Percentiles rank a stretch among this genome's conserved stretches.
phyloP scores from a whole-genome alignment of 2,888 invertebrate genomes.

The Aporophyla lueneburgensis region DNA sequence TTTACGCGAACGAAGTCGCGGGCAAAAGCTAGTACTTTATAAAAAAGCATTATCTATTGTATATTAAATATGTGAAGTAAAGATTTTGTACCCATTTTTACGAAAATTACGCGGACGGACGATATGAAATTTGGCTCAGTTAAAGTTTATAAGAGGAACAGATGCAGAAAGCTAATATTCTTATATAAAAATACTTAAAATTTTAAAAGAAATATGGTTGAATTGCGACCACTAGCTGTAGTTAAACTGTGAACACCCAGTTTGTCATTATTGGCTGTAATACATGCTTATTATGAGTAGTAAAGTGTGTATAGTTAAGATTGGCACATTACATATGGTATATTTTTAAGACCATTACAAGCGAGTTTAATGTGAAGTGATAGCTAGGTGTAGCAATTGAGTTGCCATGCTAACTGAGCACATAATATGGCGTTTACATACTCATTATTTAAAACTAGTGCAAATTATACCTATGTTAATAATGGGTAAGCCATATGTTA shows the following conservation, averaged over 20 bases:
- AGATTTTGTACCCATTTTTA: no score
- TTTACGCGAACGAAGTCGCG: no score
- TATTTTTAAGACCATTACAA: neutral
- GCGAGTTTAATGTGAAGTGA: conserved; percentile 13
- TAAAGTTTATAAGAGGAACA: no score
- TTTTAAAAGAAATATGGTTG: no score
- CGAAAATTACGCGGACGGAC: no score
- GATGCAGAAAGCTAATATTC: no score
- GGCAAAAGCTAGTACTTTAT: no score
- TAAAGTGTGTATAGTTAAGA: conserved; percentile 1
- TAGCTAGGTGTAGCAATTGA: conserved; percentile 25
- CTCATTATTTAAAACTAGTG: conserved; percentile 18
- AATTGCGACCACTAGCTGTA: no score
- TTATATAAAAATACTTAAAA: no score
- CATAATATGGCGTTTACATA: conserved; percentile 8
- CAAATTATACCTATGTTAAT: conserved; percentile 9
- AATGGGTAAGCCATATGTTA: neutral
- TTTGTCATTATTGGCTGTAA: conserved; percentile 7
- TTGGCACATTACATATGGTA: conserved; percentile 1
- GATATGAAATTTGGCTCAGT: no score
- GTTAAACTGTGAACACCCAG: neutral
- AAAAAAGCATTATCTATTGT: no score
- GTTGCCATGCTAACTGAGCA: conserved; percentile 25
- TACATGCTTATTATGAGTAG: conserved; percentile 19
- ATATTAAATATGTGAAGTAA: no score